phyloP scores from a whole-genome alignment of 1,140 invertebrate genomes.

The Papilio aristodemus region DNA sequence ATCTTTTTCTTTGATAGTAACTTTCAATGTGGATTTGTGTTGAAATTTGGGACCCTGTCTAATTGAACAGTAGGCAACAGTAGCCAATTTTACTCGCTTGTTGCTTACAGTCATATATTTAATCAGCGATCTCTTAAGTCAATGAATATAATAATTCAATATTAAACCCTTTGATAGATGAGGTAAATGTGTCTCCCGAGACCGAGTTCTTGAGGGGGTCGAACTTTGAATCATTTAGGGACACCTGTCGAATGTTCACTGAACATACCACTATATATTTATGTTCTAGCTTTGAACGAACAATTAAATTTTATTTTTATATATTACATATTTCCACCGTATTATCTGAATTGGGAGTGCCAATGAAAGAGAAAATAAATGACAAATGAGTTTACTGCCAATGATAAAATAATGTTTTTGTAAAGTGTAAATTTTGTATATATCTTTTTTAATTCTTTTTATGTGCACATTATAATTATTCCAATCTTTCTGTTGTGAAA shows the following conservation, averaged over 20 bases:
- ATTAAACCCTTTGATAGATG: conserved; percentile 33
- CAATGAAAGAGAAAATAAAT: too few relatives aligned
- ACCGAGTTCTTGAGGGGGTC: conserved; percentile 31
- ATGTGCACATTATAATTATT: not conserved
- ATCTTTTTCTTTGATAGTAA: too few relatives aligned
- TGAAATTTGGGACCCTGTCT: too few relatives aligned
- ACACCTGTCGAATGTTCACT: conserved; percentile 17
- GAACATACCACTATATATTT: not conserved
- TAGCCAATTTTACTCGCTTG: too few relatives aligned
- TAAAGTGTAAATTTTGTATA: too few relatives aligned
- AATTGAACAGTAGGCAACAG: too few relatives aligned
- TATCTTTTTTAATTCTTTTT: too few relatives aligned
- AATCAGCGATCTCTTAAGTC: conserved; percentile 9
- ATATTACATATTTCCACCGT: not conserved
- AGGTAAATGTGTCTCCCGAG: conserved; percentile 32
- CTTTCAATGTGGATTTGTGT: too few relatives aligned
- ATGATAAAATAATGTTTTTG: too few relatives aligned
- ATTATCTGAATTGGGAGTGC: not conserved
- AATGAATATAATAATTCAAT: conserved; percentile 33
- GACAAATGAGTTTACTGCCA: too few relatives aligned
- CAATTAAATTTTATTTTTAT: not conserved
- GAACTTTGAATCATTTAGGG: conserved; percentile 22
- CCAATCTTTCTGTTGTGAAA: conserved; percentile 16
- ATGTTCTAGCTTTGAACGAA: not conserved
- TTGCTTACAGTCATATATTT: conserved; percentile 15